Evolutionary conservation across 1,140 invertebrate species (phyloP).

Genomic region (Conus betulinus): DNA sequence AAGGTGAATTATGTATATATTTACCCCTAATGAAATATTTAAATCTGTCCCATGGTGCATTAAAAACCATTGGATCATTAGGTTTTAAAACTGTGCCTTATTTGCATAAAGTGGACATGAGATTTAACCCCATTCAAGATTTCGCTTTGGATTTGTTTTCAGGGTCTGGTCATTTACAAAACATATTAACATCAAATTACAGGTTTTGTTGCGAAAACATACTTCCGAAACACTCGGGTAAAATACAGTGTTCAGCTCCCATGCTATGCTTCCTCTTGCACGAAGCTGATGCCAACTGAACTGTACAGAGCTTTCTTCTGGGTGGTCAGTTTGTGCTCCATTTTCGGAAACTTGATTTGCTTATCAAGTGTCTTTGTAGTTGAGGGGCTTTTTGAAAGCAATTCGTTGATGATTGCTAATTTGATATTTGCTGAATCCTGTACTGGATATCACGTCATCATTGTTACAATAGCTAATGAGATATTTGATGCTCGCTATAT

Average conservation of each 20-base stretch:
- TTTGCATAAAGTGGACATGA: conserved; percentile 31
- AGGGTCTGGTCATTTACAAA: conserved; percentile 30
- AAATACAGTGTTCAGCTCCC: background rate
- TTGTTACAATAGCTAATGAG: conserved; percentile 18
- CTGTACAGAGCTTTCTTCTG: conserved; percentile 44
- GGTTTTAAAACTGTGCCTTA: conserved; percentile 3
- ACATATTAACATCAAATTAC: conserved; percentile 38
- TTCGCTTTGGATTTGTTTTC: conserved; percentile 40
- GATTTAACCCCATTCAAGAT: conserved; percentile 28
- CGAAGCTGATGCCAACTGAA: conserved; percentile 41
- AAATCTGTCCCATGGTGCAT: conserved; percentile 8
- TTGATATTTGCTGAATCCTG: conserved; percentile 21
- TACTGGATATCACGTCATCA: conserved; percentile 28
- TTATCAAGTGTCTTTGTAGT: conserved; percentile 18
- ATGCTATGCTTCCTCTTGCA: conserved; percentile 50
- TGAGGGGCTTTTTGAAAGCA: conserved; percentile 30
- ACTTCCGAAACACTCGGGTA: background rate
- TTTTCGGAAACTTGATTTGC: conserved; percentile 48
- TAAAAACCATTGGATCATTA: background rate
- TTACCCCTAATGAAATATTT: background rate
- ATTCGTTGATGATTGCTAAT: conserved; percentile 48
- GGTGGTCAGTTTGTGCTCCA: conserved; percentile 41
- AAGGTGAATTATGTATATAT: too few species aligned
- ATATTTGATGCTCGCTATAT: conserved; percentile 52
- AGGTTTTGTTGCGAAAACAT: conserved; percentile 47